These are phyloP conservation scores for Steinernema hermaphroditum DNA, from an alignment of 2,888 invertebrate species.

Conservation along the genomic window DNA sequence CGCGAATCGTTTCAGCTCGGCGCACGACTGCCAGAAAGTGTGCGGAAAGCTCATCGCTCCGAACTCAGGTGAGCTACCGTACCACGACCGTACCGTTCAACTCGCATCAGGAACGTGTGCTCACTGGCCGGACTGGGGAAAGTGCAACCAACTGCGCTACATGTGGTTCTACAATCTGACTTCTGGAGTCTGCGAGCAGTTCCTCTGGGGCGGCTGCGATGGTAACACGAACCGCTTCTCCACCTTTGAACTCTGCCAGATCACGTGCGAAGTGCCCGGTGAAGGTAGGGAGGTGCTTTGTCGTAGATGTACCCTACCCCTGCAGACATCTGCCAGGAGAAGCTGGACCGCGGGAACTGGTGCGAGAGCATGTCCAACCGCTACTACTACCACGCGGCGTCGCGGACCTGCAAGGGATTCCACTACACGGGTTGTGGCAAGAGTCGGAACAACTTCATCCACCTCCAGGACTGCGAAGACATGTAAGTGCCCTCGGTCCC, in stretches of 20 bases:
- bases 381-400: slow-evolving; percentile 43
- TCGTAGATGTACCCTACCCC: background rate
- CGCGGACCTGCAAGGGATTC: slow-evolving; percentile 51
- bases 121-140: slow-evolving; percentile 59
- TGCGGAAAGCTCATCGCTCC: slow-evolving; percentile 48
- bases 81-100: no score
- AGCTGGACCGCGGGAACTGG: slow-evolving; percentile 59
- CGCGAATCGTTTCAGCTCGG: slow-evolving; percentile 36
- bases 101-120: slow-evolving; percentile 48
- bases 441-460: slow-evolving; percentile 55
- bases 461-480: slow-evolving; percentile 51
- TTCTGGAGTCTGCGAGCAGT: slow-evolving; percentile 59
- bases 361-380: slow-evolving; percentile 59
- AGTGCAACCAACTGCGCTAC: slow-evolving; percentile 59
- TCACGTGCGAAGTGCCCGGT: slow-evolving; percentile 58
- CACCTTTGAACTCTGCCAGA: slow-evolving; percentile 57
- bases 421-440: slow-evolving; percentile 65
- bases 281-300: slow-evolving; percentile 37
- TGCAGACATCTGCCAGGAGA: slow-evolving; percentile 58
- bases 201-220: slow-evolving; percentile 59
- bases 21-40: slow-evolving; percentile 45
- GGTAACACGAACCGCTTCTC: slow-evolving; percentile 62
- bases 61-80: slow-evolving; percentile 39
- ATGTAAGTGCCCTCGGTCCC: background rate
- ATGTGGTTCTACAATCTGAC: slow-evolving; percentile 63